These are phyloP conservation scores for Trichonephila inaurata DNA, from an alignment of 1,140 invertebrate species.

Conservation along the genomic window DNA sequence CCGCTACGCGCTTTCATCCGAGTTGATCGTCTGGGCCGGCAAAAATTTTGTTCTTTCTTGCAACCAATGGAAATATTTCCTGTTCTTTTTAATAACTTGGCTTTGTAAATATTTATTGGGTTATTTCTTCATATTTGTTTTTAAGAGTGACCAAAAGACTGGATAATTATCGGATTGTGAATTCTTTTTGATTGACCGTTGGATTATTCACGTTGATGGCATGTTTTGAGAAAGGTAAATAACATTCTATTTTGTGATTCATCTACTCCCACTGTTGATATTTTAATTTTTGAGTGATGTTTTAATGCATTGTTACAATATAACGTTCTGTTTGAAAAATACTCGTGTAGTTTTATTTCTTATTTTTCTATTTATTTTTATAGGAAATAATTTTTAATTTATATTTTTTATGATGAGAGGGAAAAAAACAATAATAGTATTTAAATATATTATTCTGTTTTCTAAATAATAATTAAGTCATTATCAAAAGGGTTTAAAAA, in stretches of 20 bases:
- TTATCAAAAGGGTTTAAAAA: too few species aligned
- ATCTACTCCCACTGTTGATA: not conserved
- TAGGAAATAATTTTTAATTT: too few species aligned
- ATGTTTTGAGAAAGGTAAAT: constrained; percentile 21
- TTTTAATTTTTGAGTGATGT: not conserved
- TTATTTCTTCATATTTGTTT: not conserved
- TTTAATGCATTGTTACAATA: not conserved
- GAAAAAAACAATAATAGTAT: too few species aligned
- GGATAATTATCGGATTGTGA: not conserved
- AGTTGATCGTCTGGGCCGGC: constrained; percentile 8
- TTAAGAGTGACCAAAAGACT: not conserved
- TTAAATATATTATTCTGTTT: too few species aligned
- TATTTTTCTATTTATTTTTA: too few species aligned
- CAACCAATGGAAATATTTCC: not conserved
- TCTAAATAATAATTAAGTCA: too few species aligned
- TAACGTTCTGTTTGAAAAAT: too few species aligned
- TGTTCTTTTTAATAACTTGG: not conserved
- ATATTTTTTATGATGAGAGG: too few species aligned
- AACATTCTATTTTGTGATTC: not conserved
- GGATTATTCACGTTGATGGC: not conserved
- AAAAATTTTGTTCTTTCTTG: not conserved
- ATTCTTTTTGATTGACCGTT: not conserved
- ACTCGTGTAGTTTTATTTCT: too few species aligned
- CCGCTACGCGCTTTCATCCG: not conserved
- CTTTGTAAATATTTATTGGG: not conserved